These are phyloP conservation scores for Aphrocallistes beatrix DNA, from an alignment of 37 sponge, comb jelly and placozoan genomes.

Conservation along the genomic window DNA sequence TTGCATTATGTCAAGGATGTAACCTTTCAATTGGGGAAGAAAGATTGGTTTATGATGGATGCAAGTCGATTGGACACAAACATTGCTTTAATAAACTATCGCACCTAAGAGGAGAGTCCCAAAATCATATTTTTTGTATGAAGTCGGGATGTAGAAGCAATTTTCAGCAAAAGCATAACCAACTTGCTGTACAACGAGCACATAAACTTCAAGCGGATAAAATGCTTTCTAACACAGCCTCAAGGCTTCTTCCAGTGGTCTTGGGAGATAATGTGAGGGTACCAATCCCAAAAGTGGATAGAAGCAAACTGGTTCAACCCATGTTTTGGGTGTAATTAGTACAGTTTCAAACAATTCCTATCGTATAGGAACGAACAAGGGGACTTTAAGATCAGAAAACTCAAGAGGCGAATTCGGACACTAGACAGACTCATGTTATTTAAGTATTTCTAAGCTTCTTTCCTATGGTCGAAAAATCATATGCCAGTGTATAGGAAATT, in stretches of 20 bases:
- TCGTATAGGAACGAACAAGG: background rate
- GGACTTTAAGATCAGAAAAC: background rate
- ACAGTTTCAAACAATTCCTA: background rate
- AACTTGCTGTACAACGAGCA: background rate
- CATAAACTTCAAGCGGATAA: background rate
- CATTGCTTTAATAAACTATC: background rate
- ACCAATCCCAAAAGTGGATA: background rate
- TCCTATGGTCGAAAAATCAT: too few species aligned
- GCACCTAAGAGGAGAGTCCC: background rate
- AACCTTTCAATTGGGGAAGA: background rate
- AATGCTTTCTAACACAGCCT: background rate
- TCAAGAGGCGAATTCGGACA: background rate
- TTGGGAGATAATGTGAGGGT: background rate
- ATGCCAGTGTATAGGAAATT: too few species aligned
- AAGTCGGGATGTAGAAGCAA: background rate
- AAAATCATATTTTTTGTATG: background rate
- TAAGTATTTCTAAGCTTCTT: background rate
- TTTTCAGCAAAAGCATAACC: background rate
- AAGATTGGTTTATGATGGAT: background rate
- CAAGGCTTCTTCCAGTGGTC: background rate
- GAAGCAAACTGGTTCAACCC: background rate
- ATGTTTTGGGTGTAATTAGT: background rate
- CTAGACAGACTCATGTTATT: background rate
- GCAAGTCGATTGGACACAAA: background rate
- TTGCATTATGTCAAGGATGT: background rate